Evolutionary conservation across 2,113 vertebrate species (phyloP).

Genomic region (Falco punctatus): DNA sequence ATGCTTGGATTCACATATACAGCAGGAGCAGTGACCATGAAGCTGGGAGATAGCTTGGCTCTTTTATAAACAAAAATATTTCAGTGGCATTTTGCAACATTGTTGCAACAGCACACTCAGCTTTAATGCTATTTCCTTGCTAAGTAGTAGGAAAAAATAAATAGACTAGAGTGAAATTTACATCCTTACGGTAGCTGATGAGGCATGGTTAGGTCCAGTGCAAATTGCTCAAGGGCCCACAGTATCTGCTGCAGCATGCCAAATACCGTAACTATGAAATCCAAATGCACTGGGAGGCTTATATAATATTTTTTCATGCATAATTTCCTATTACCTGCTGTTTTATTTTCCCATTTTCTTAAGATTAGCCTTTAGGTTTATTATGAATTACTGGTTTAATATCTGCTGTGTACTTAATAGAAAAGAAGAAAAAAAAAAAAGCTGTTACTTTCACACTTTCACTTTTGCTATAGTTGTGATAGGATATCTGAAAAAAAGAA

Average conservation of each 20-base stretch:
- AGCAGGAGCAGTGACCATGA: not conserved
- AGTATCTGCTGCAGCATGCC: not conserved
- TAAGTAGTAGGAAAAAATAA: not conserved
- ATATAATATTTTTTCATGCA: constrained; percentile 46
- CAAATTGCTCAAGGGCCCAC: not conserved
- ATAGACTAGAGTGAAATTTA: not conserved
- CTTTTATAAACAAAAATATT: not conserved
- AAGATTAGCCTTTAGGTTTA: constrained; percentile 51
- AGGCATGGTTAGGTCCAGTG: not conserved
- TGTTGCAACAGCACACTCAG: not conserved
- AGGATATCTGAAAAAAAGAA: not conserved
- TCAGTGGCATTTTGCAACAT: not conserved
- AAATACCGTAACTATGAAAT: constrained; percentile 14
- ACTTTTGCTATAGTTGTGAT: not conserved
- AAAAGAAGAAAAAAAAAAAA: not conserved
- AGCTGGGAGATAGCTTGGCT: not conserved
- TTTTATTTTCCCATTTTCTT: constrained; percentile 46
- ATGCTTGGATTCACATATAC: not conserved
- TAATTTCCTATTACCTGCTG: constrained; percentile 57
- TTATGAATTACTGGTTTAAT: constrained; percentile 64
- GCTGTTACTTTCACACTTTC: not conserved
- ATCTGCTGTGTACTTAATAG: constrained; percentile 39
- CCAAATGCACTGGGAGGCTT: constrained; percentile 1
- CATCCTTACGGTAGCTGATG: not conserved
- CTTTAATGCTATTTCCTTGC: not conserved